Base-by-base conservation (phyloP, 2,888 invertebrate species). In the Unio pictorum region DNA sequence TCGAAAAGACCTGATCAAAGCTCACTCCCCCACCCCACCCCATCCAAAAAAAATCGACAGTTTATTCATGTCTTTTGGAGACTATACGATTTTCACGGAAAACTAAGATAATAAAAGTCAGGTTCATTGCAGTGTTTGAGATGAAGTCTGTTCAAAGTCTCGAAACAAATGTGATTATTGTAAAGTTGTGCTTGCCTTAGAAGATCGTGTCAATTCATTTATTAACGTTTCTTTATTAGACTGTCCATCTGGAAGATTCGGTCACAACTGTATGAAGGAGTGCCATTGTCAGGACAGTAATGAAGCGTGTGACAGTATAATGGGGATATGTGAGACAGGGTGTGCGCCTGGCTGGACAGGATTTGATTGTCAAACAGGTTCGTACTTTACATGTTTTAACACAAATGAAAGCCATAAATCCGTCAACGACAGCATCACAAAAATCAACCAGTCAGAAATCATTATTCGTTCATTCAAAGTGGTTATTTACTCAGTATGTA, bases 321-420 rank as follows among this genome's bases (percentile, higher is more conserved):
- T 85, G 73, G 89, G 89, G 1, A 80, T 78, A 45, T 89, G 89
- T 76, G 74, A 76, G 45, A 80, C 81, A 30, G 82, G 84, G 7
- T 89, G 89, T 78, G 86, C 85, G 26, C 69, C 67, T 0, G 85
- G 87, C 26, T 89, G 87, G 88, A 77, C 78, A 3, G 88, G 85
- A 8, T 79, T 74, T 58, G 84, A 84, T 73, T 89, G 89, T 75
- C 87, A 89, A 74, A 86, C 82, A 73, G 79, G 89, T 88, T 75
- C 78, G 79, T 64, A 15, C 23, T 30, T 20, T 23, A 20, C n/a
- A 64, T 15, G 6, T 45, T 34, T 0, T 45, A 23, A 11, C 59
- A 15, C 17, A 26, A 23, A 17, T 59, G 18, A 26, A 23, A n/a
- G 18, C 59, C 59, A 59, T 26, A 23, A n/a, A 15, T 59, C 26